Evolutionary conservation across 2,888 invertebrate species (phyloP).

Genomic region (Ormia ochracea): DNA sequence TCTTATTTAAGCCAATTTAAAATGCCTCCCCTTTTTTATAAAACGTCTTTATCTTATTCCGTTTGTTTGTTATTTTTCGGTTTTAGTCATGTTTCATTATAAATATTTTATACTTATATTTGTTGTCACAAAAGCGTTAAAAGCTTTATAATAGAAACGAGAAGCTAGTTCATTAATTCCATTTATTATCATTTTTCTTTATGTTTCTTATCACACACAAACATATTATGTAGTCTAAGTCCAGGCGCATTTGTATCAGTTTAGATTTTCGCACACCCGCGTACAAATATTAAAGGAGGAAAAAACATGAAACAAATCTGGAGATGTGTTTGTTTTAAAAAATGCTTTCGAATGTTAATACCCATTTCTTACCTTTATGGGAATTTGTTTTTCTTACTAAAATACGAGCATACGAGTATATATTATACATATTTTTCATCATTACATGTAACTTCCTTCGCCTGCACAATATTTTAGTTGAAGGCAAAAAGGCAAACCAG

Average conservation of each 20-base stretch:
- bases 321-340: background rate
- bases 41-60: too few species aligned
- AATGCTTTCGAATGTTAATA: conserved; percentile 27
- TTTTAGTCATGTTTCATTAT: background rate
- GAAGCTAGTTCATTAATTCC: conserved; percentile 66
- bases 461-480: background rate
- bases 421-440: conserved; percentile 44
- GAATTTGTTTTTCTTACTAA: conserved; percentile 17
- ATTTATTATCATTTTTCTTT: background rate
- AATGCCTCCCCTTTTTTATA: background rate
- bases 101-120: conserved; percentile 18
- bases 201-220: conserved; percentile 14
- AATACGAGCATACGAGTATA: background rate
- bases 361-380: conserved; percentile 41
- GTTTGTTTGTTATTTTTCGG: too few species aligned
- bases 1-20: too few species aligned
- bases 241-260: conserved; percentile 26
- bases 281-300: background rate
- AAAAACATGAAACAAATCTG: too few species aligned
- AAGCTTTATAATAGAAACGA: conserved; percentile 44
- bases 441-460: conserved; percentile 27
- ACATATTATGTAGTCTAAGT: background rate
- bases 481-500: background rate
- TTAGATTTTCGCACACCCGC: conserved; percentile 5
- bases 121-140: background rate